Evolutionary conservation across 2,888 invertebrate species (phyloP).

Genomic region (Hyppa rectilinea): DNA sequence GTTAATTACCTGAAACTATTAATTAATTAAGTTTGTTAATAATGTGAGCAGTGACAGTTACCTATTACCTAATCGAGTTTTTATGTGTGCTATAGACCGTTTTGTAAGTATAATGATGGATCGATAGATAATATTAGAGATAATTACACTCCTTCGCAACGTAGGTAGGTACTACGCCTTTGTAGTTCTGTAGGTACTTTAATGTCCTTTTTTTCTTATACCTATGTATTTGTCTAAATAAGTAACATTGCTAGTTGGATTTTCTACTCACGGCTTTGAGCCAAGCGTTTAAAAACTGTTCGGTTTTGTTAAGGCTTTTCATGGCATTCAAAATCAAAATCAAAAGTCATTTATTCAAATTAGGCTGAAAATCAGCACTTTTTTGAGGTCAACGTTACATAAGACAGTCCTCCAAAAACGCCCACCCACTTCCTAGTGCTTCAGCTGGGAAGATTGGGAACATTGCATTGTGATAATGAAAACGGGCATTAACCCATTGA

Average conservation of each 20-base stretch:
- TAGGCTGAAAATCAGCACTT: too few species aligned
- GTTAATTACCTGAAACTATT: constrained; percentile 19
- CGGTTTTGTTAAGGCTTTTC: not conserved
- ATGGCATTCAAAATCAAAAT: too few species aligned
- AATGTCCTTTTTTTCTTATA: not conserved
- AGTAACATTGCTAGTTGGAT: not conserved
- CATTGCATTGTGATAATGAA: not conserved
- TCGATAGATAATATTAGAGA: constrained; percentile 1
- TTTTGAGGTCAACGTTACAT: too few species aligned
- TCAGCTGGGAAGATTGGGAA: too few species aligned
- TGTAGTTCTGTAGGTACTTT: not conserved
- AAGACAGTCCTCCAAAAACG: too few species aligned
- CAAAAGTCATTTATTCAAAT: too few species aligned
- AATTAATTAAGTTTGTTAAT: constrained; percentile 40
- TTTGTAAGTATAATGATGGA: constrained; percentile 9
- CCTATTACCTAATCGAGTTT: constrained; percentile 27
- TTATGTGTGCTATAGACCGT: constrained; percentile 10
- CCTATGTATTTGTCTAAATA: too few species aligned
- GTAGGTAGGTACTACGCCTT: not conserved
- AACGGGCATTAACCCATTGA: too few species aligned
- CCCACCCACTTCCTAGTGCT: too few species aligned
- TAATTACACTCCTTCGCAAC: not conserved
- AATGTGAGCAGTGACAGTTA: constrained; percentile 12
- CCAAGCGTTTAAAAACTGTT: not conserved
- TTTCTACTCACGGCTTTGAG: not conserved